Base-by-base conservation (phyloP, 2,113 vertebrate genomes). In the Oplegnathus fasciatus region DNA sequence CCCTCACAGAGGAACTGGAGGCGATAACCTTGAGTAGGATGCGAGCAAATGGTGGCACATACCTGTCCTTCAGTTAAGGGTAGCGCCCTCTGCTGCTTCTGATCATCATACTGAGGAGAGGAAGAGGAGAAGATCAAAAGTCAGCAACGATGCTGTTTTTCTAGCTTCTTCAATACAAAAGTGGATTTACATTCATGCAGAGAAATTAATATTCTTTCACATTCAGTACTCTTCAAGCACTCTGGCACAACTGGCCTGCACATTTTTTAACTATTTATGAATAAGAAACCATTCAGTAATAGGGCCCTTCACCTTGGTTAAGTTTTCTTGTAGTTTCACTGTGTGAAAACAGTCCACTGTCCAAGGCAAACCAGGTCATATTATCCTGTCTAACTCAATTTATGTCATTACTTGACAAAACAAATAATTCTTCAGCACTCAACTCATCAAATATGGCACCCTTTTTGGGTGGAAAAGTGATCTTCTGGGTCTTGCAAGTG, bases 21-120 rank as follows among this genome's bases (percentile, higher is more conserved):
- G 6, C 24, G 9, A 24, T 57, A 62, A 57, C 9, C 55, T 18
- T 71, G 69, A 58, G 50, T 78, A 22, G 5, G 22, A 71, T 17
- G 78, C n/a, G 3, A 82, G 54, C 32, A 54, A 71, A 26, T 37
- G 55, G 24, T 66, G 71, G 42, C 24, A 92, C 89, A 15, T 92
- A 95, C 93, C 91, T 81, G 74, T 76, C 8, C 86, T 26, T 91
- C 91, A 78, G 69, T 37, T 62, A 84, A 55, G 28, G 88, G 55
- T 9, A 72, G 68, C 5, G 57, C 69, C 54, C 71, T 89, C 77
- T 85, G 92, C 78, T 90, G 87, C 50, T 20, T 75, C 54, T 86
- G 55, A 40, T 88, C 89, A 9, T 80, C 74, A 68, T 64, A 61
- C 92, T 94, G 86, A 48, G 28, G 26, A 78, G 54, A 88, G 37